Evolutionary conservation across 2,888 invertebrate genomes (phyloP).

Genomic region (Allolobophora icterica): DNA sequence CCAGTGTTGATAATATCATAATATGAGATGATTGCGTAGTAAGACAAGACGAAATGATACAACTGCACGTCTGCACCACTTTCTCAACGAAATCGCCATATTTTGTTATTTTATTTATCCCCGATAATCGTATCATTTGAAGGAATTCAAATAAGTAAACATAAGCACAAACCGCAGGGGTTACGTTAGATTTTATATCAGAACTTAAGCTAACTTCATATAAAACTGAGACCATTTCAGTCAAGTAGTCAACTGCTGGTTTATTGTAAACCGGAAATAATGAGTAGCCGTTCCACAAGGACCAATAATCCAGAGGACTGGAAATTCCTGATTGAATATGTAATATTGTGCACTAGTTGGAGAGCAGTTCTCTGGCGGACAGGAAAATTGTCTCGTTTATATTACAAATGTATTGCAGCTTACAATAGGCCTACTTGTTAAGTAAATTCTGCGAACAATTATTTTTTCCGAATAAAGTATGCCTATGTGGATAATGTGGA

Average conservation of each 20-base stretch:
- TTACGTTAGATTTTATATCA: not conserved
- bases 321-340: too few relatives aligned
- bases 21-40: constrained; percentile 17
- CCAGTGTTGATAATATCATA: not conserved
- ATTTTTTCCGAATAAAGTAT: too few relatives aligned
- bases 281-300: not conserved
- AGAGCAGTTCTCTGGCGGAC: too few relatives aligned
- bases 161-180: not conserved
- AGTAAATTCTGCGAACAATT: too few relatives aligned
- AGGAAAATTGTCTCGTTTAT: too few relatives aligned
- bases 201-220: not conserved
- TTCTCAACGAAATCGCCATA: not conserved
- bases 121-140: not conserved
- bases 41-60: not conserved
- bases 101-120: not conserved
- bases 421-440: too few relatives aligned
- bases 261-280: constrained; percentile 17
- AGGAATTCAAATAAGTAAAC: not conserved
- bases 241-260: not conserved
- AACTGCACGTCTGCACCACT: constrained; percentile 13
- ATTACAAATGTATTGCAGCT: too few relatives aligned
- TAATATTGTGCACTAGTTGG: too few relatives aligned
- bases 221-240: too few relatives aligned
- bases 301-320: too few relatives aligned
- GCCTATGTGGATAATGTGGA: too few relatives aligned